Conservation (phyloP, 2,797 vertebrate species). For the Pogonophryne albipinna region DNA sequence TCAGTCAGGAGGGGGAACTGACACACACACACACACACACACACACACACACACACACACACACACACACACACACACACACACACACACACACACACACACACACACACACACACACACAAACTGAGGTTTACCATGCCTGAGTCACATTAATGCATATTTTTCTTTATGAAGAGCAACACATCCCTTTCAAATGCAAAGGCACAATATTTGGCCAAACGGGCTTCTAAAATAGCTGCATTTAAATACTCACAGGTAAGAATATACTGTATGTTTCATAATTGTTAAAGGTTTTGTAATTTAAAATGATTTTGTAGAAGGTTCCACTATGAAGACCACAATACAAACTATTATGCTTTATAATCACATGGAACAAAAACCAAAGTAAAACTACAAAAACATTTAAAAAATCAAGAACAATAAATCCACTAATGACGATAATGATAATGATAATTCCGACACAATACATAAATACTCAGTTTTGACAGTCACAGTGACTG, state of each 20-base stretch:
- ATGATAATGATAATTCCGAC: no score
- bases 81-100: constrained; percentile 59
- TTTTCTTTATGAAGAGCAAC: constrained; percentile 65
- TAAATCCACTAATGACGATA: no score
- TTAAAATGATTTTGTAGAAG: not conserved
- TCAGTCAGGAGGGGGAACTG: constrained; percentile 81
- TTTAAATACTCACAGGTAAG: not conserved
- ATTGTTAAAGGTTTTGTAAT: not conserved
- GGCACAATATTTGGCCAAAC: constrained; percentile 52
- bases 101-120: constrained; percentile 45
- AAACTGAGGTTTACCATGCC: constrained; percentile 69
- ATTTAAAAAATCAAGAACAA: no score
- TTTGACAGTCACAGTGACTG: no score
- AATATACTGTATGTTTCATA: not conserved
- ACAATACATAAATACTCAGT: no score
- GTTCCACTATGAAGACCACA: no score
- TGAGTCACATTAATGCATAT: constrained; percentile 64
- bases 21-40: constrained; percentile 64
- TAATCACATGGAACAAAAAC: no score
- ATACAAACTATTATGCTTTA: no score
- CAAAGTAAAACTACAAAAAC: no score
- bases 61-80: constrained; percentile 44
- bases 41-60: constrained; percentile 59
- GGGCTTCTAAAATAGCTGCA: constrained; percentile 27
- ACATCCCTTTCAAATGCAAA: constrained; percentile 61